phyloP scores from a whole-genome alignment of 2,113 vertebrate species.

The Boulengeromyrus knoepffleri region DNA sequence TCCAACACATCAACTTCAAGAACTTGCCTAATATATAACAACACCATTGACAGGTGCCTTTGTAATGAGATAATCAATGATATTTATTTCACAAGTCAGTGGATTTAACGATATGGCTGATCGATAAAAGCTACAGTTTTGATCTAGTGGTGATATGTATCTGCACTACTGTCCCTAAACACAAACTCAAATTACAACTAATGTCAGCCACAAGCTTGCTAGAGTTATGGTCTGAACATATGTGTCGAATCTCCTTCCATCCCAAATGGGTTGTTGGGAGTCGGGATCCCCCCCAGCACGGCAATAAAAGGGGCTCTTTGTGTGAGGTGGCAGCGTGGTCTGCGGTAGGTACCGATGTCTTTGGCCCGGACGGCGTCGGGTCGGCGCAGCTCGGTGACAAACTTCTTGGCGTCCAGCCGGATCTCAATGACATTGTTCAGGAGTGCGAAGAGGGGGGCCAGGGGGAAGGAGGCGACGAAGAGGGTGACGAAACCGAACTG shows the following conservation, averaged over 20 bases:
- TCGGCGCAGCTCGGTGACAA: slow-evolving; percentile 86
- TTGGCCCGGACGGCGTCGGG: slow-evolving; percentile 83
- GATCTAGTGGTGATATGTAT: neutral
- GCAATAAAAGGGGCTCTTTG: neutral
- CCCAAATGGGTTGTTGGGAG: neutral
- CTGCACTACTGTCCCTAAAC: neutral
- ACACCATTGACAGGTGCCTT: neutral
- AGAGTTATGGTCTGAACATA: neutral
- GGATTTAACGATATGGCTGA: neutral
- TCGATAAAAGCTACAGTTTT: neutral
- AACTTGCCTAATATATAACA: neutral
- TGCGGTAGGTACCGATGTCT: slow-evolving; percentile 79
- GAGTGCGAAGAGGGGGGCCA: slow-evolving; percentile 94
- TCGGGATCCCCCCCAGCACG: neutral
- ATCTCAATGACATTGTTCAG: slow-evolving; percentile 97
- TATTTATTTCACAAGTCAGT: neutral
- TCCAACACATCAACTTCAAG: neutral
- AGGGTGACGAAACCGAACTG: slow-evolving; percentile 97
- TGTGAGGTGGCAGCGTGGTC: neutral
- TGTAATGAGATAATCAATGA: neutral
- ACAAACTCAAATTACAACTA: neutral
- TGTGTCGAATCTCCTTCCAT: neutral
- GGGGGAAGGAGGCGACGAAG: slow-evolving; percentile 93
- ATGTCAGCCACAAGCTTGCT: neutral
- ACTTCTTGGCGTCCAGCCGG: slow-evolving; percentile 92